Evolutionary conservation across 2,888 invertebrate genomes (phyloP), one percentile per base, ranked within the genome.

Genomic region (Synanthedon tipuliformis): DNA sequence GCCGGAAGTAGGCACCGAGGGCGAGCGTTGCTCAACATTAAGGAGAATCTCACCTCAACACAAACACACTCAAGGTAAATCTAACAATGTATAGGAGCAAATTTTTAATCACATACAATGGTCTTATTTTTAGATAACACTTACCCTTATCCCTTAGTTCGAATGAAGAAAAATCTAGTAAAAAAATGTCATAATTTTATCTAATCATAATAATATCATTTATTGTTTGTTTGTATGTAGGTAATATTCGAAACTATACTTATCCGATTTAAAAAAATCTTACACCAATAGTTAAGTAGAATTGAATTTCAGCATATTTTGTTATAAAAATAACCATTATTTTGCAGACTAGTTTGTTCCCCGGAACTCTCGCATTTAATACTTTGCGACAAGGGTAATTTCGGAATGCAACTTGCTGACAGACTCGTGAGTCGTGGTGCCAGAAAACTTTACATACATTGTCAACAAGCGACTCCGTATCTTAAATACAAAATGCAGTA

Each of bases 1-100:
- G 70, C 75, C 0, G 62, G 65, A 10, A 73, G 75, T 51, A 63
- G 61, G 1, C 80, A 81, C 55, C 69, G 74, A 16, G 81, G 81
- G 3, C 66, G 80, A 4, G 76, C 76, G 18, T 63, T 82, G 41
- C 59, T 82, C 27, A 57, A 61, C 1, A 53, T 78, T 53, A 56
- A 7, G 58, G 61, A 34, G 34, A 34, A 8, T 34, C 34, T 34
- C 34, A 4, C 50, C 54, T n/a, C 13, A n/a, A 12, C 52, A 1
- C 27, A 53, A 1, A 52, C 61, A 3, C 55, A 57, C 12, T 58
- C 65, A 7, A 70, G 66, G 75, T 73, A 60, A 51, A 23, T n/a
- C 27, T 11, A 34, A 10, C 2, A 34, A 34, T 34, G 34, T 1
- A 34, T 34, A 34, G 34, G 1, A 8, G 7, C 1, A 27, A 27